Base-by-base conservation (phyloP, 30 jellyfish, hydroid and myxozoan genomes). In the Hydractinia echinata region DNA sequence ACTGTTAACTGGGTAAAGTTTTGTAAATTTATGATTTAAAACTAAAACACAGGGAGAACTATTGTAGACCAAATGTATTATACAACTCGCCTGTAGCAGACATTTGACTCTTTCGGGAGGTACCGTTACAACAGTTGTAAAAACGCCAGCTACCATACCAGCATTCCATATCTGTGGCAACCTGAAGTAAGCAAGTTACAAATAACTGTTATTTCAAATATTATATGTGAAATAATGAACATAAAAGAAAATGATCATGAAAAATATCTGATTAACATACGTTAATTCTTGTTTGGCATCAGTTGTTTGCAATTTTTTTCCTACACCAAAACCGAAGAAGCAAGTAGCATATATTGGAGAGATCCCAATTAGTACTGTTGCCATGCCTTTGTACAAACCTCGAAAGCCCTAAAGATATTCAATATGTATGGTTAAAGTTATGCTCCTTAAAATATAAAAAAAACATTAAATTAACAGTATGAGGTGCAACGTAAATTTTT, bases 51-150 rank as follows among this genome's bases (percentile, higher is more conserved):
- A 30, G 44, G 2, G 44, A 30, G 44, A 30, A 30, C 44, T 30
- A 30, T 30, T 30, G 44, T 30, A 30, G 44, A 30, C 44, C 44
- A n/a, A n/a, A n/a, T n/a, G 44, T 30, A 30, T 30, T 30, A 30
- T 30, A 30, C 44, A 30, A 30, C 44, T 50, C n/a, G 89, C 99
- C 89, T 94, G 99, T 82, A 94, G 83, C n/a, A 88, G 91, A 82
- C 99, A 94, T 70, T 94, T 94, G 70, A 94, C 85, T 54, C 99
- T 80, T 72, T 94, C 99, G 4, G 95, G 96, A 6, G 99, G 99
- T 2, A 94, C 95, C 95, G 89, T 89, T 14, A 94, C 85, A 6
- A 79, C 97, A 13, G 97, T 89, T 9, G 97, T 88, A 68, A 81
- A 88, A 66, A 94, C 97, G n/a, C 99, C 99, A 69, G 99, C 89